These are phyloP conservation scores for Sander vitreus DNA, from an alignment of 2,113 vertebrate species.

Conservation along the genomic window DNA sequence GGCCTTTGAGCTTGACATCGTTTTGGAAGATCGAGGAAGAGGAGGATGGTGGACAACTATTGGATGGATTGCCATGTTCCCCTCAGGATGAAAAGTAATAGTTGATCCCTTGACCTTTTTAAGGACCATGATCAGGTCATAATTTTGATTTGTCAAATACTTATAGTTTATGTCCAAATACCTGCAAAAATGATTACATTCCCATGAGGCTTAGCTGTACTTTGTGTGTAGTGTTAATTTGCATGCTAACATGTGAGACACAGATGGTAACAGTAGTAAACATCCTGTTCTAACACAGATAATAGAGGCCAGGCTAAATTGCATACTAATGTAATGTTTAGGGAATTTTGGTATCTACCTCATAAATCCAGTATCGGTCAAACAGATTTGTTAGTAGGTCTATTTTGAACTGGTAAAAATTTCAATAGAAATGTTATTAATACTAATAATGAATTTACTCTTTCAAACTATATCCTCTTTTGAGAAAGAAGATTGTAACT, in stretches of 20 bases:
- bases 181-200: neutral
- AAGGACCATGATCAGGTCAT: neutral
- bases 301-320: no score
- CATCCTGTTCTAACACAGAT: no score
- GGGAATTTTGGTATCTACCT: no score
- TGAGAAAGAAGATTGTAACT: neutral
- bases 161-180: neutral
- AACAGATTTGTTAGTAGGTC: no score
- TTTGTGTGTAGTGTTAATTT: neutral
- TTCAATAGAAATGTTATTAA: neutral
- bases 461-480: neutral
- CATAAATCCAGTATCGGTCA: no score
- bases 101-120: neutral
- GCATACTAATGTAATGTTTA: no score
- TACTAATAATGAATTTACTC: neutral
- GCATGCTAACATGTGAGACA: neutral
- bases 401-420: neutral
- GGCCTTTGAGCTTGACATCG: neutral
- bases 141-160: neutral
- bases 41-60: neutral
- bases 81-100: neutral
- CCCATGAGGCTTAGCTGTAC: neutral
- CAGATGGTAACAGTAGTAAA: neutral
- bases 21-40: slow-evolving; percentile 27
- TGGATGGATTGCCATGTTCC: neutral